phyloP scores from a whole-genome alignment of 2,888 invertebrate genomes.

The Drosophila ezoana region DNA sequence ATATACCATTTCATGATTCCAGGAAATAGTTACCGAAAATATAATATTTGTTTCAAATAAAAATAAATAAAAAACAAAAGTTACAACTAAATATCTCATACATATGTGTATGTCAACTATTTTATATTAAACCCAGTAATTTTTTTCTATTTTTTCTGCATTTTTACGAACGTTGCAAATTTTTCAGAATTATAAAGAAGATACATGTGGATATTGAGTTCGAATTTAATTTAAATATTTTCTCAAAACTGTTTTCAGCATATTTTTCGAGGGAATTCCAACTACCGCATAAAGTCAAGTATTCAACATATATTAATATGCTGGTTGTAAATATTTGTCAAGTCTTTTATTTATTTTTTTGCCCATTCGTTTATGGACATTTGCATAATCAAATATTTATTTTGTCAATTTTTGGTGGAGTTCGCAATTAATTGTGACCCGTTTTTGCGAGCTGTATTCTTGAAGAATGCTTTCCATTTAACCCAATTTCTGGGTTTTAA shows the following conservation, averaged over 20 bases:
- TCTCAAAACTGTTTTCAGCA: neutral
- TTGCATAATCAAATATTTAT: conserved; percentile 68
- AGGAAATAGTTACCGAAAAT: neutral
- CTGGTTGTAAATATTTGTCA: neutral
- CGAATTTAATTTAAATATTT: neutral
- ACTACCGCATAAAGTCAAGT: neutral
- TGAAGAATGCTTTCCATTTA: conserved; percentile 54
- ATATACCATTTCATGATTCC: neutral
- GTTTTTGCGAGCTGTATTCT: conserved; percentile 21
- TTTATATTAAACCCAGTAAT: no score
- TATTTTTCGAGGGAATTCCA: conserved; percentile 16
- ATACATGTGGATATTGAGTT: neutral
- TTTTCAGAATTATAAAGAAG: neutral
- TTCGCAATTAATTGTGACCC: conserved; percentile 47
- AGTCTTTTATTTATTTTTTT: conserved; percentile 3
- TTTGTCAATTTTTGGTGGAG: conserved; percentile 26
- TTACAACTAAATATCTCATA: no score
- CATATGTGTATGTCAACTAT: neutral
- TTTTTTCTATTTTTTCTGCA: neutral
- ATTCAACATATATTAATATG: neutral
- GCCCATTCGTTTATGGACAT: conserved; percentile 39
- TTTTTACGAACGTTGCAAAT: neutral
- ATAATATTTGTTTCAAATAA: neutral
- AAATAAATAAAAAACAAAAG: no score
- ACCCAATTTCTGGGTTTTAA: conserved; percentile 56